Base-by-base conservation (phyloP, 1,140 invertebrate genomes). In the Teleogryllus occipitalis region DNA sequence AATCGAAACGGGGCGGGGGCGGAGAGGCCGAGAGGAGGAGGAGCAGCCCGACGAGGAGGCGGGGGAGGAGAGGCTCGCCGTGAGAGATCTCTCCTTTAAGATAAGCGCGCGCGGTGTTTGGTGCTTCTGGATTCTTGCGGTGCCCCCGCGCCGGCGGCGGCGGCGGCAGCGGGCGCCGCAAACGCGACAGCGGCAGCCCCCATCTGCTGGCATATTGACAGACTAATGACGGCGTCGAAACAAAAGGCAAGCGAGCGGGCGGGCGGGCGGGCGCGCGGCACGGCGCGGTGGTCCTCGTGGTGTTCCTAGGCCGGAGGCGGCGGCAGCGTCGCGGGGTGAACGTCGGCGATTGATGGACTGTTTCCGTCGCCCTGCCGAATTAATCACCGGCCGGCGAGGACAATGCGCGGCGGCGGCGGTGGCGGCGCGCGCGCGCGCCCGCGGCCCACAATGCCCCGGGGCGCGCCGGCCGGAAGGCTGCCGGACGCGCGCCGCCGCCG, bases 191-290 rank as follows among this genome's bases (percentile, higher is more conserved):
- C 39, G 47, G 14, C 47, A 49, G 47, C n/a, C 47, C 8, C 14
- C 76, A 77, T 77, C 76, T 77, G 47, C 47, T 54, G 76, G 46
- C 76, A 77, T 77, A 77, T 77, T 77, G 76, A 77, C 76, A 77
- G 76, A 77, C 76, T 77, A 77, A 77, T 77, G 76, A 77, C 48
- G 15, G 46, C 5, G 46, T 48, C 47, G 18, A 77, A 77, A 77
- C 76, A 77, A 77, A 77, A 77, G 76, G 39, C 18, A 14, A 10
- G 54, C 54, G 54, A n/a, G 54, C 54, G 18, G 54, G 54, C 54
- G 54, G 54, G 54, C 18, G 54, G 2, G 10, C 18, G 54, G 54
- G 2, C 18, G 54, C 8, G 8, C 18, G 54, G 54, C 10, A 7
- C 10, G 54, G 7, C 10, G 54, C 54, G 54, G 54, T 3, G 54